phyloP scores from a whole-genome alignment of 2,113 vertebrate species.

The Lontra canadensis region DNA sequence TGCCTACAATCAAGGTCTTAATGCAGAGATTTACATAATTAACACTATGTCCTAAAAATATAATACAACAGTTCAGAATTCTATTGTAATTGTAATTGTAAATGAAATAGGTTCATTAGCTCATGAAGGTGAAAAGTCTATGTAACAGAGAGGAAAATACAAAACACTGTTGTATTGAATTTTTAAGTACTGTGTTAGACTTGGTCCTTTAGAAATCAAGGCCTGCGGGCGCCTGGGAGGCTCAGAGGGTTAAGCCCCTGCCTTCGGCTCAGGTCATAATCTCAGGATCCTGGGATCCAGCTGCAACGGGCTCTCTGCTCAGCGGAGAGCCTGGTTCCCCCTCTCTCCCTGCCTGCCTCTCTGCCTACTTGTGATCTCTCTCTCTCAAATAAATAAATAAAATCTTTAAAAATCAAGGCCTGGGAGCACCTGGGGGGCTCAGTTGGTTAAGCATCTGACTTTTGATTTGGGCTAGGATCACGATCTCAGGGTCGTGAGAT shows the following conservation, averaged over 20 bases:
- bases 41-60: background rate
- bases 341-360: too few relatives aligned
- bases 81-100: background rate
- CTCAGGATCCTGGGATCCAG: background rate
- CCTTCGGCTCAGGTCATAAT: background rate
- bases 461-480: background rate
- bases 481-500: background rate
- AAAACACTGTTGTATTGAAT: background rate
- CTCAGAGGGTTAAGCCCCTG: background rate
- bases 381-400: background rate
- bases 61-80: background rate
- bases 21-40: background rate
- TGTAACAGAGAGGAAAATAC: background rate
- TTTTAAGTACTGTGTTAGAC: background rate
- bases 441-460: background rate
- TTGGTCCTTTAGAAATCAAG: constrained; percentile 4
- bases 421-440: background rate
- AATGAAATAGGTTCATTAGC: background rate
- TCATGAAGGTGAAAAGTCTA: background rate
- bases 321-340: too few relatives aligned
- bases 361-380: too few relatives aligned
- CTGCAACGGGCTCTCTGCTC: too few relatives aligned
- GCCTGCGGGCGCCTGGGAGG: background rate
- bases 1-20: background rate
- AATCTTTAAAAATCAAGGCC: background rate